Percentiles rank a stretch among this genome's conserved stretches.
phyloP scores from a whole-genome alignment of 2,113 vertebrate genomes.

The Oceanites oceanicus region DNA sequence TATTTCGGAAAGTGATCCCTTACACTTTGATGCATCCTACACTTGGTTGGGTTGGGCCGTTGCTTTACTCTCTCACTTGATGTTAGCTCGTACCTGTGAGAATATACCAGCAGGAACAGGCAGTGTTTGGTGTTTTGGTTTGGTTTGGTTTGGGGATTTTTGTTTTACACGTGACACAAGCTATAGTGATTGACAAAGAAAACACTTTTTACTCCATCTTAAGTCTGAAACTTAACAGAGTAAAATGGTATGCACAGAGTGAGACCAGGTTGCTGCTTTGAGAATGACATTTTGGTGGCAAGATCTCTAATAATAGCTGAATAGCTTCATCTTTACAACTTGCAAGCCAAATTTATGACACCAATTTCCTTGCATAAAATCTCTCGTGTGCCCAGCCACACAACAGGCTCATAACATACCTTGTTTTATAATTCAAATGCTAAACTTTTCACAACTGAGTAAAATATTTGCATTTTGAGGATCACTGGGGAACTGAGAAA shows the following conservation, averaged over 20 bases:
- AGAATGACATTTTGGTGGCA: background rate
- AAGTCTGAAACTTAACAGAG: background rate
- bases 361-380: background rate
- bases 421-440: background rate
- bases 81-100: background rate
- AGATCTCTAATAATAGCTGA: background rate
- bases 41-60: background rate
- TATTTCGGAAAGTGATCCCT: constrained; percentile 3
- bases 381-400: background rate
- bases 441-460: background rate
- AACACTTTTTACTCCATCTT: background rate
- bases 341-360: background rate
- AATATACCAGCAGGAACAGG: background rate
- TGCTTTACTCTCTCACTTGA: background rate
- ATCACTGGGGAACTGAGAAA: background rate
- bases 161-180: background rate
- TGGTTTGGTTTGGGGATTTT: background rate
- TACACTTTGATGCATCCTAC: background rate
- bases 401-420: background rate
- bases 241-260: background rate
- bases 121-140: background rate
- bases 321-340: background rate
- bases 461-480: background rate
- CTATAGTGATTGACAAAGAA: background rate
- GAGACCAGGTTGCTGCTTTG: background rate